A percentile compares a stretch with the other conserved stretches of the same genome.
These are phyloP conservation scores for Terebella lapidaria DNA, from an alignment of 2,888 invertebrate species.

Conservation along the genomic window DNA sequence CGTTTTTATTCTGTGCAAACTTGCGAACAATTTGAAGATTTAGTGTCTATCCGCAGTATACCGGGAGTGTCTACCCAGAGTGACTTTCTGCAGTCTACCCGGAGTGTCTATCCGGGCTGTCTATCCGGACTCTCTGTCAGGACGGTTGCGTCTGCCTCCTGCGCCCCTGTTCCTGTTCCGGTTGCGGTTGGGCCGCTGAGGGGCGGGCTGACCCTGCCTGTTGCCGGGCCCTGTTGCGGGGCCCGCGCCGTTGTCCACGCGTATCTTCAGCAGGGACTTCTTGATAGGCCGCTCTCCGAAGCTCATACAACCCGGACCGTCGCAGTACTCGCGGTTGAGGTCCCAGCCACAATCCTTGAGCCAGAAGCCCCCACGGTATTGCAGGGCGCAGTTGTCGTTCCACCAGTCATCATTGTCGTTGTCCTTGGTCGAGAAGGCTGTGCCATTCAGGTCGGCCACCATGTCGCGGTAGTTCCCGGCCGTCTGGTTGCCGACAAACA, in stretches of 20 bases:
- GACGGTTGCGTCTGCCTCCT: no score
- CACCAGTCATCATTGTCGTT: conserved; percentile 25
- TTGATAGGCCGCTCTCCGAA: conserved; percentile 13
- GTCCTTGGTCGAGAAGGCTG: conserved; percentile 21
- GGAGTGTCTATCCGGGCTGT: no score
- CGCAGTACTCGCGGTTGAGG: conserved; percentile 20
- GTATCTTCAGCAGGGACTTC: conserved; percentile 15
- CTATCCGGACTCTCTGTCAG: no score
- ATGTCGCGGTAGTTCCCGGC: conserved; percentile 19
- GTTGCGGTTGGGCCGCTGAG: no score
- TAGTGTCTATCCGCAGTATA: no score
- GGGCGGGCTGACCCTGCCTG: no score
- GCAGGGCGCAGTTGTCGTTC: conserved; percentile 22
- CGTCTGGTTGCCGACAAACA: conserved; percentile 16
- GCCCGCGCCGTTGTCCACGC: conserved; percentile 7
- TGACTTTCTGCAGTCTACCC: no score
- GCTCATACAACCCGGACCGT: conserved; percentile 15
- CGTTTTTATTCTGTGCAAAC: no score
- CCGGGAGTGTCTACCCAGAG: no score
- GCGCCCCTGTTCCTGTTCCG: no score
- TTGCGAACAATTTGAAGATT: no score
- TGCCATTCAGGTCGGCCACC: conserved; percentile 14
- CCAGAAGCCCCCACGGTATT: conserved; percentile 27
- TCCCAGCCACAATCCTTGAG: conserved; percentile 23
- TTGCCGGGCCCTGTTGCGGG: no score